phyloP scores from a whole-genome alignment of 2,113 vertebrate species.

The Okapia johnstoni region DNA sequence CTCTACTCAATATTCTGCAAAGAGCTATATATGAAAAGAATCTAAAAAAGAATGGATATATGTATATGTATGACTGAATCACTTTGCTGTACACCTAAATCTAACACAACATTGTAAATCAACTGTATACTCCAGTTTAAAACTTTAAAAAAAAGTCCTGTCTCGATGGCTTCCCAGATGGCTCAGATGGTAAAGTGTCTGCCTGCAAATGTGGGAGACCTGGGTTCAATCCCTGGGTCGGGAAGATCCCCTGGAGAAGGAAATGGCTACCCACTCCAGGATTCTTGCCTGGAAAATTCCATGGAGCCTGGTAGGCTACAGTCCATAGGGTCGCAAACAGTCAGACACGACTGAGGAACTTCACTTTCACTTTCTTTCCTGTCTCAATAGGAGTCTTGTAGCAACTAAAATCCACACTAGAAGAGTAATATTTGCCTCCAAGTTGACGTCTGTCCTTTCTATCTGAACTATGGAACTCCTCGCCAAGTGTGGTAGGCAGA shows the following conservation, averaged over 20 bases:
- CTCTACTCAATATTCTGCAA: not conserved
- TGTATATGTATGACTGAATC: not conserved
- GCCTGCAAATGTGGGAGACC: not conserved
- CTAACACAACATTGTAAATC: not conserved
- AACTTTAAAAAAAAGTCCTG: not conserved
- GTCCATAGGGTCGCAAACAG: not conserved
- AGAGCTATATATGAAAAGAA: not conserved
- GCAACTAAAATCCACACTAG: not conserved
- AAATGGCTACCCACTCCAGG: not conserved
- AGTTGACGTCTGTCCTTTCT: not conserved
- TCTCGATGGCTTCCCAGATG: not conserved
- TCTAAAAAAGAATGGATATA: not conserved
- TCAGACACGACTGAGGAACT: accelerated
- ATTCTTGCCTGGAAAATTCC: not conserved
- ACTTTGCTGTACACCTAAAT: not conserved
- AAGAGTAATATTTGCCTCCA: not conserved
- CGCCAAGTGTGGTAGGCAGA: not conserved
- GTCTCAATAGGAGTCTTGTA: not conserved
- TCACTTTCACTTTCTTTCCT: not conserved
- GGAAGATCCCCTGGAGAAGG: not conserved
- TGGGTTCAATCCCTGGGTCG: not conserved
- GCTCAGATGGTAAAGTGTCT: not conserved
- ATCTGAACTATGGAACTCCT: not conserved
- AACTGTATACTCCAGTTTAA: not conserved
- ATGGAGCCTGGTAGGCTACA: not conserved